phyloP scores from a whole-genome alignment of 2,888 invertebrate genomes.

The Brenthis hecate region DNA sequence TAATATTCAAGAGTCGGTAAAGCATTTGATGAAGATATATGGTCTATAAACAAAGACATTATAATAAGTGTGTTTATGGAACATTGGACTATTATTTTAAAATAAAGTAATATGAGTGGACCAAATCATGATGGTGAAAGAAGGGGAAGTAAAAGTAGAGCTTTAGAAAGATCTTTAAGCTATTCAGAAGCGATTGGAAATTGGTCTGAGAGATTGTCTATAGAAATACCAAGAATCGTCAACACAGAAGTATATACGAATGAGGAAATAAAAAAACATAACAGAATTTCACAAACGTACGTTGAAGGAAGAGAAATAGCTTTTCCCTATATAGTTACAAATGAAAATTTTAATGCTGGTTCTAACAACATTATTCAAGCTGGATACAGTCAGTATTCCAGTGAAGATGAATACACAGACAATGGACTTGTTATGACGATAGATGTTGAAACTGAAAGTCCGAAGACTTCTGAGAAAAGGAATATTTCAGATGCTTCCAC shows the following conservation, averaged over 20 bases:
- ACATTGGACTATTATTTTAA: neutral
- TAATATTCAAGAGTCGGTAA: constrained; percentile 11
- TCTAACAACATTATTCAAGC: constrained; percentile 45
- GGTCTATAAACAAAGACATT: constrained; percentile 8
- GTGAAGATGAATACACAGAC: constrained; percentile 64
- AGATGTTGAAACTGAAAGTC: constrained; percentile 59
- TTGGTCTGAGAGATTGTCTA: constrained; percentile 62
- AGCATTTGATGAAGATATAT: constrained; percentile 11
- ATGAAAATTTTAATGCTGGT: constrained; percentile 49
- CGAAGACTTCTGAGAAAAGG: constrained; percentile 56
- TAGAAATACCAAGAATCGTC: constrained; percentile 68
- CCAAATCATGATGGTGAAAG: constrained; percentile 40
- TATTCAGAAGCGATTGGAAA: constrained; percentile 76
- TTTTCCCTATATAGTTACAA: constrained; percentile 54
- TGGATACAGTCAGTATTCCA: constrained; percentile 57
- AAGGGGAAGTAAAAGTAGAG: constrained; percentile 59
- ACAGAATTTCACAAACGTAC: constrained; percentile 71
- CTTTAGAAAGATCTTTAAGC: constrained; percentile 69
- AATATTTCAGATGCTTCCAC: constrained; percentile 61
- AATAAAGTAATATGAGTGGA: constrained; percentile 5
- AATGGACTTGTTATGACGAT: constrained; percentile 69
- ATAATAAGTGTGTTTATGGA: constrained; percentile 2
- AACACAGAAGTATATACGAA: constrained; percentile 72
- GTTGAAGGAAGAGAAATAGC: constrained; percentile 74
- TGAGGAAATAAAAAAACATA: constrained; percentile 72